Base-by-base conservation (phyloP, 2,797 vertebrate genomes). In the Aselliscus stoliczkanus region DNA sequence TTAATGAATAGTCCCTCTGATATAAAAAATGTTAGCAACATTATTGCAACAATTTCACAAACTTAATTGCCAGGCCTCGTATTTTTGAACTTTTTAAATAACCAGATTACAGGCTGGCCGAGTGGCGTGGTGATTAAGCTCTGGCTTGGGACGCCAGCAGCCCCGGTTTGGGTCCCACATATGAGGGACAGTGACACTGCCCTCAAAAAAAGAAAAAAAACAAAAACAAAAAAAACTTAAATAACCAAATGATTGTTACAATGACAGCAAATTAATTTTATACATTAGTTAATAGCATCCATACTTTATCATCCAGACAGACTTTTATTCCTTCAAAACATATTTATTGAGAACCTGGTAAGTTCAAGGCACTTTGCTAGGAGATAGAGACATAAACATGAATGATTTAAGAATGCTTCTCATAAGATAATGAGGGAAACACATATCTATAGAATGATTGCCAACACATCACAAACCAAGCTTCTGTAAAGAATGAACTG, bases 241-340 rank as follows among this genome's bases (percentile, higher is more conserved):
- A 47, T 65, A 96, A 92, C 1, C 21, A 88, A 56, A 65, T 76
- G 60, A 67, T 79, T 79, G 34, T 39, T 64, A 84, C 67, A 79
- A 58, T 88, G 69, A 80, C 58, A 64, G 29, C 15, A 64, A 84
- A 82, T 93, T 94, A 75, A 91, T 92, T 96, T 75, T 88, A 39
- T 60, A 37, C 2, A 4, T 80, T 95, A 75, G n/a, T 69, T 72
- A 84, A 83, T 44, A 94, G 37, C n/a, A 92, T 65, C 56, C 9
- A 34, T 65, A 34, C 25, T 93, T 93, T 69, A 39, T 65, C 34
- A 93, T 64, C n/a, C 9, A n/a, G 34, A 31, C 9, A 31, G 85
- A 75, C 29, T 82, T 95, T 58, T 39, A 80, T 52, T 88, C 23
- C 64, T 93, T 80, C 29, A 44, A 54, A 92, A 76, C 7, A 34